These are phyloP conservation scores for Dryoscopus gambensis DNA, from an alignment of 2,113 vertebrate genomes.

Conservation along the genomic window DNA sequence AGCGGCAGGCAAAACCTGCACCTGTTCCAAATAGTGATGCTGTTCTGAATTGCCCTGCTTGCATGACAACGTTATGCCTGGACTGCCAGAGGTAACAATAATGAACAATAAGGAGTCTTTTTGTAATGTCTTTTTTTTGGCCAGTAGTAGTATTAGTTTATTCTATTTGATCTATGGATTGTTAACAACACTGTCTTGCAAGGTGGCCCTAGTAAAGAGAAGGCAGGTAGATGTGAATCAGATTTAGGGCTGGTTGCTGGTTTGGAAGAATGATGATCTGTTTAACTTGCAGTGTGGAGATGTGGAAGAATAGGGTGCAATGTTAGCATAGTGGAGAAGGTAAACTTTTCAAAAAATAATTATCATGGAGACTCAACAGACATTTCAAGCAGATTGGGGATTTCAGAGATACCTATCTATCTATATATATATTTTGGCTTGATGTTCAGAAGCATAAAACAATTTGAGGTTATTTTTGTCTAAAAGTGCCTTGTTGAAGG, in stretches of 20 bases:
- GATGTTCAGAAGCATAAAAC: neutral
- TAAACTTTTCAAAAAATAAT: neutral
- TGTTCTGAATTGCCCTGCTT: conserved; percentile 93
- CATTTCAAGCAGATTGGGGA: neutral
- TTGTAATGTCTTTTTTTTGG: neutral
- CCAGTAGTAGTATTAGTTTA: neutral
- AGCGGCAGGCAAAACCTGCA: neutral
- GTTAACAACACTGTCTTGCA: neutral
- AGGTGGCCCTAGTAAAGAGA: neutral
- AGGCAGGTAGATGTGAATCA: neutral
- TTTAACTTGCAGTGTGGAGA: neutral
- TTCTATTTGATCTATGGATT: neutral
- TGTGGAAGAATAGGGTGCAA: neutral
- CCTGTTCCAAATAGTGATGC: conserved; percentile 87
- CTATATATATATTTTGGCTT: neutral
- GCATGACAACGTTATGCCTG: conserved; percentile 94
- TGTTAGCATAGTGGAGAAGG: neutral
- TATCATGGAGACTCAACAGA: neutral
- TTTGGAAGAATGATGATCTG: neutral
- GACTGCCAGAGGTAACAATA: conserved; percentile 91
- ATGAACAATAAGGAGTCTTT: neutral
- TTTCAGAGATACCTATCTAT: neutral
- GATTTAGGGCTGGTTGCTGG: neutral
- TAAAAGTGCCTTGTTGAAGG: neutral
- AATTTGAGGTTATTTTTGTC: neutral